Evolutionary conservation across 2,113 vertebrate species (phyloP), one percentile per base, ranked within the genome.

Genomic region (Tetraodon nigroviridis): DNA sequence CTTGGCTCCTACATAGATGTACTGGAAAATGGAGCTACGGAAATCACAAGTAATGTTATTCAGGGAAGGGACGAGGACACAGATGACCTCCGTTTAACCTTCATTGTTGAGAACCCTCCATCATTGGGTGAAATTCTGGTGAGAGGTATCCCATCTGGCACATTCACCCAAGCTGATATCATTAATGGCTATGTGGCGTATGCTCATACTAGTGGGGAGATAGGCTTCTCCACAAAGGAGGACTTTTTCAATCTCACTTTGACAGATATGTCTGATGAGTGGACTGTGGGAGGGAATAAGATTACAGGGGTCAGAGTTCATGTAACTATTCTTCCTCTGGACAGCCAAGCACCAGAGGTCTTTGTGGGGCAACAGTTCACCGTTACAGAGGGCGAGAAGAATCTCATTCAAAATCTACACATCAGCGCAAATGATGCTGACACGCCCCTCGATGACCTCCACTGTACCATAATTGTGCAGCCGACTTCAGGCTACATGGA

Each of bases 221-320:
- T 99, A 41, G 96, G 96, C 27, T 75, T 91, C 1, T 79, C 90
- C 61, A 93, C 92, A 65, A 93, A 88, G 75, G 90, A 88, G 18
- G 95, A 99, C 76, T 83, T 88, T 40, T 97, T 99, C 62, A 98
- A 98, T 65, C 86, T 98, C 68, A 96, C 93, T 0, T 86, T 98
- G 67, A 95, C 95, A 0, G 93, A 93, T 64, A 86, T 90, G 70
- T 95, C 95, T 48, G 92, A 94, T 58, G 90, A 96, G 75, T 97
- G 95, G 95, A 92, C 82, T 0, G 61, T 95, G 7, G 92, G 92
- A 4, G 92, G 92, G 32, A 94, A 62, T 64, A 86, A 89, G 71
- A 90, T 98, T 73, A 92, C 89, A 24, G 91, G 92, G 55, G 92
- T 98, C 42, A 88, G 93, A 42, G 90, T 98, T 10, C 91, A 93